These are phyloP conservation scores for Sturnus vulgaris DNA, from an alignment of 2,113 vertebrate genomes.

Conservation along the genomic window DNA sequence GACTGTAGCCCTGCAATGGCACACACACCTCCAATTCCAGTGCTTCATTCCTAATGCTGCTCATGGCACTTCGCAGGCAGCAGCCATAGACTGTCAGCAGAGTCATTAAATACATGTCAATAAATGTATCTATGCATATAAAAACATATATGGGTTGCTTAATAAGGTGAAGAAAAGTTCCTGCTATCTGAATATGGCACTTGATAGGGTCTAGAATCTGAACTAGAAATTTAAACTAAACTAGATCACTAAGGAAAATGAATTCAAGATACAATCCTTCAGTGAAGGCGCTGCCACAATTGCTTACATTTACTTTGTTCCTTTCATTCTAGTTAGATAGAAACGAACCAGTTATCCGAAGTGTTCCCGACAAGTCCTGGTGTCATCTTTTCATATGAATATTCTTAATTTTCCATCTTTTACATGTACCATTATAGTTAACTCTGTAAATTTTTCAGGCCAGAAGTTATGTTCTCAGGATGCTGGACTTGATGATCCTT, in stretches of 20 bases:
- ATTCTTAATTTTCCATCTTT: background rate
- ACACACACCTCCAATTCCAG: background rate
- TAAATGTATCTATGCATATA: too few relatives aligned
- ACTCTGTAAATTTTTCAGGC: background rate
- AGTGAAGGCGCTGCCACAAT: background rate
- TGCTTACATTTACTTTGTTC: background rate
- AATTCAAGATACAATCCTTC: background rate
- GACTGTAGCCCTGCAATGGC: background rate
- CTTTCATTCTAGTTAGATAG: background rate
- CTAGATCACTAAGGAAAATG: background rate
- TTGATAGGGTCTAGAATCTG: background rate
- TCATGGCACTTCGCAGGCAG: accelerated
- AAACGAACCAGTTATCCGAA: background rate
- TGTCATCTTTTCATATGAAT: background rate
- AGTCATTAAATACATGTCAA: too few relatives aligned
- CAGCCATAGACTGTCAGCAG: background rate
- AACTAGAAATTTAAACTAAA: background rate
- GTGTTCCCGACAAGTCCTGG: background rate
- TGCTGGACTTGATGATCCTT: background rate
- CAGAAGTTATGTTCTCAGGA: background rate
- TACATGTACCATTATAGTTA: background rate
- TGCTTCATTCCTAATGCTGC: accelerated
- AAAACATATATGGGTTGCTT: background rate
- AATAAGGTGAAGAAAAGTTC: background rate
- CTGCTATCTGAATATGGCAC: background rate